Percentiles rank a stretch among this genome's conserved stretches.
phyloP scores from a whole-genome alignment of 2,797 vertebrate species.

The Ara ararauna region DNA sequence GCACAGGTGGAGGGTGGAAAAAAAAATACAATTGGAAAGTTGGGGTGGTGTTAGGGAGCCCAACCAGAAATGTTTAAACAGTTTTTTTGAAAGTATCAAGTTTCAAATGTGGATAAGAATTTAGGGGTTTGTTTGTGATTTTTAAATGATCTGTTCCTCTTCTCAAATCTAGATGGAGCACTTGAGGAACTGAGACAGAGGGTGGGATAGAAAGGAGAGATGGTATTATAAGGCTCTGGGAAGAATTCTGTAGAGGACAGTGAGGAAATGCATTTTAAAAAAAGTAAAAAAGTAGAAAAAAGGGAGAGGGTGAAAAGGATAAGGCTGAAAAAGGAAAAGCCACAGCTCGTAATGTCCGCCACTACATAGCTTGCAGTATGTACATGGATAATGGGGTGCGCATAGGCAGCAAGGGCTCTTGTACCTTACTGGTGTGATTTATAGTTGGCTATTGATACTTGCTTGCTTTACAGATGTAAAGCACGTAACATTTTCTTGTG shows the following conservation, averaged over 20 bases:
- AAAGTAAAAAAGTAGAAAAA: neutral
- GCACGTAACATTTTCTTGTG: rapidly evolving
- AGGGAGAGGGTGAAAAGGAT: neutral
- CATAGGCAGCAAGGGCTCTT: neutral
- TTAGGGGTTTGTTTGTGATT: neutral
- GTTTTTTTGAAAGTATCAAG: neutral
- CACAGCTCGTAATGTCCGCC: neutral
- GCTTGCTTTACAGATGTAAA: neutral
- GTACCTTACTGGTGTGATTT: neutral
- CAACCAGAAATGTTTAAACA: neutral
- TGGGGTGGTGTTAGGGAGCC: neutral
- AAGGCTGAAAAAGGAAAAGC: neutral
- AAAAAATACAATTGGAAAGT: neutral
- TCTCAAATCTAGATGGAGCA: neutral
- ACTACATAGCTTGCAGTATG: neutral
- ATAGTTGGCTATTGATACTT: neutral
- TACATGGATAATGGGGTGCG: rapidly evolving
- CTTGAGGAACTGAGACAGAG: neutral
- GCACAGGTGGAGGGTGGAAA: neutral
- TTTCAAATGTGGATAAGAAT: neutral
- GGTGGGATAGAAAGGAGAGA: neutral
- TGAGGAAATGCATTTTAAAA: neutral
- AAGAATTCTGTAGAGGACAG: neutral
- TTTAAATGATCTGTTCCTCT: neutral
- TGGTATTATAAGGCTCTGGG: neutral